Evolutionary conservation across 2,113 vertebrate species (phyloP), one percentile per base, ranked within the genome.

Genomic region (Neotragus pygmaeus): DNA sequence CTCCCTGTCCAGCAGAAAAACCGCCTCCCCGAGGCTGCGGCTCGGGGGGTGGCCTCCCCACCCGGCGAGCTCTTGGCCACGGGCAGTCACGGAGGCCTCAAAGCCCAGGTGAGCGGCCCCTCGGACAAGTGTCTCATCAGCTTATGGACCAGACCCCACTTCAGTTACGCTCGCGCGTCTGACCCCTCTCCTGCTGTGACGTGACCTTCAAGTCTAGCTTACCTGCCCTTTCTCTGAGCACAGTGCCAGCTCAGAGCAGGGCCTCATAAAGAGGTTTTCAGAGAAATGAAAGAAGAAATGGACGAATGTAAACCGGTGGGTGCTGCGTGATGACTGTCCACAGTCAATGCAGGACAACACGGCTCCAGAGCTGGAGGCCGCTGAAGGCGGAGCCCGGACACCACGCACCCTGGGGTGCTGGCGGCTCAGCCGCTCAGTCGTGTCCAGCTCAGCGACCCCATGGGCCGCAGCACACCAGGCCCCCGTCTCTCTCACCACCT

Each of bases 291-390:
- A 1, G 28, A 5, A 27, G 51, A 62, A 57, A 6, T 15, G 16
- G 2, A 2, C 0, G 2, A 23, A 1, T 17, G 0, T 5, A 1
- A 77, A 28, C 15, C 0, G 0, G 45, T 19, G 27, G 75, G 45
- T 78, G 28, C 2, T 30, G 45, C 1, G 75, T 30, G 45, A 47
- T 6, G 75, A 21, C 23, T 25, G 66, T 6, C 19, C 21, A 13
- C 36, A 7, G 70, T 14, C 23, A 14, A 14, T 2, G 21, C 21
- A 14, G 23, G 70, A 25, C 36, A 3, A 5, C 2, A 0, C 6
- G 1, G 70, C 21, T 73, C 70, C 21, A 25, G 25, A 43, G 75
- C 75, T 6, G 47, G 17, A 9, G 39, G 43, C 2, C 16, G 1
- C 14, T 7, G 17, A 23, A 4, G n/a, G 13, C 78, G 16, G 9